These are phyloP conservation scores for Antheraea yamamai DNA, from an alignment of 2,888 invertebrate species.

Conservation along the genomic window DNA sequence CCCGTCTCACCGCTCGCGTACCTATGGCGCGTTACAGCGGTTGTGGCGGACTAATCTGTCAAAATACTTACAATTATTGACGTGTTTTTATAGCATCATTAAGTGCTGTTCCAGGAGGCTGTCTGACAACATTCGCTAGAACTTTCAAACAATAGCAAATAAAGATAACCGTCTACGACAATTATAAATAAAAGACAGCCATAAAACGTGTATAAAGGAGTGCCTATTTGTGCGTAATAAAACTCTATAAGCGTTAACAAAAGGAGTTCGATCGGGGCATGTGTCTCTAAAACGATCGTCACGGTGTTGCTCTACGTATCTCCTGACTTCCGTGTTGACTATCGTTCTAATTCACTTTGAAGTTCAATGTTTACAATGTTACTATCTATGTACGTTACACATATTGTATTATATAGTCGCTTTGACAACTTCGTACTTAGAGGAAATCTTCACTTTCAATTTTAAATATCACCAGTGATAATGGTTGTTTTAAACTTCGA, in stretches of 20 bases:
- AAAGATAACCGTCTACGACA: background rate
- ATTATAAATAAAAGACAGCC: constrained; percentile 10
- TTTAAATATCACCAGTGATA: no score
- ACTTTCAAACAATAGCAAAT: constrained; percentile 5
- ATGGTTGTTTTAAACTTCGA: no score
- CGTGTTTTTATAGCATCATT: background rate
- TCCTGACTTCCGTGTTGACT: background rate
- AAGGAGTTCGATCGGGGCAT: constrained; percentile 8
- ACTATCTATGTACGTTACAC: background rate
- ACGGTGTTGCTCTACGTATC: background rate
- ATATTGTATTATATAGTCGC: background rate
- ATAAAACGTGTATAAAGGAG: constrained; percentile 19
- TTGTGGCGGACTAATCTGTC: background rate
- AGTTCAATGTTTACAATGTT: background rate
- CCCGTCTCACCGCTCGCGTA: no score
- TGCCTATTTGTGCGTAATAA: constrained; percentile 17
- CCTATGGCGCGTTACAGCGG: no score
- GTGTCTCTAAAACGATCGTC: constrained; percentile 8
- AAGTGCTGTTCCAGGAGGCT: background rate
- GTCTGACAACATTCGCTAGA: background rate
- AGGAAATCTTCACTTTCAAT: no score
- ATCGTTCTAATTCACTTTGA: background rate
- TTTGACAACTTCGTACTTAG: no score
- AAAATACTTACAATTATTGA: background rate
- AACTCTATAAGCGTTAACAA: constrained; percentile 13